These are phyloP conservation scores for Synanthedon andrenaeformis DNA, from an alignment of 2,888 invertebrate species.

Conservation along the genomic window DNA sequence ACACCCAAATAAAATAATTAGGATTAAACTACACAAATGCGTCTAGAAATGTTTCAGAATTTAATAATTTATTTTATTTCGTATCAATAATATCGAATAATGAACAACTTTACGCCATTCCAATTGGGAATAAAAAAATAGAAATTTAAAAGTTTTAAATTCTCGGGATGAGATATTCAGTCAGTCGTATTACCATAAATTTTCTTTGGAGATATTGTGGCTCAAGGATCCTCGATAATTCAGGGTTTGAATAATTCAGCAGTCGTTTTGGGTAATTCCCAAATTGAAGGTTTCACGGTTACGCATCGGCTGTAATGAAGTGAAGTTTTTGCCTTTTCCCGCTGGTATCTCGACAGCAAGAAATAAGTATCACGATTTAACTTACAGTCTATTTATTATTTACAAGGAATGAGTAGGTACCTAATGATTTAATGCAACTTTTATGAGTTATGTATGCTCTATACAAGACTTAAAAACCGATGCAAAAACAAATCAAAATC, in stretches of 20 bases:
- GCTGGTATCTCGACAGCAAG: background rate
- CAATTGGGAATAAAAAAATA: background rate
- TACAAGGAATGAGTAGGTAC: background rate
- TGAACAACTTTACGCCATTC: too few species aligned
- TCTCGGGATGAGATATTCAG: conserved; percentile 21
- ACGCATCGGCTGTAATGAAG: conserved; percentile 39
- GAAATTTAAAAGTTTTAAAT: background rate
- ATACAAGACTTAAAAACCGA: background rate
- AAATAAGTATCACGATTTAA: background rate
- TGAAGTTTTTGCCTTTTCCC: conserved; percentile 24
- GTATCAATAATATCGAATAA: too few species aligned
- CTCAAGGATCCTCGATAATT: conserved; percentile 48
- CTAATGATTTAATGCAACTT: background rate
- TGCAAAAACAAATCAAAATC: too few species aligned
- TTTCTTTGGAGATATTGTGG: conserved; percentile 40
- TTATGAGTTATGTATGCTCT: background rate
- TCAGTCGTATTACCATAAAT: conserved; percentile 42
- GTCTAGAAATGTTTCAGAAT: too few species aligned
- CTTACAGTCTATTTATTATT: background rate
- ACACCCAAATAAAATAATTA: too few species aligned
- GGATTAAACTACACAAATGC: too few species aligned
- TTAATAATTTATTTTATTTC: too few species aligned
- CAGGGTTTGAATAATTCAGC: conserved; percentile 54
- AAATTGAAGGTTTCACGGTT: conserved; percentile 49
- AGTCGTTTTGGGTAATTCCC: conserved; percentile 52